Conservation (phyloP, 2,888 invertebrate genomes). For the Phasia obesa region DNA sequence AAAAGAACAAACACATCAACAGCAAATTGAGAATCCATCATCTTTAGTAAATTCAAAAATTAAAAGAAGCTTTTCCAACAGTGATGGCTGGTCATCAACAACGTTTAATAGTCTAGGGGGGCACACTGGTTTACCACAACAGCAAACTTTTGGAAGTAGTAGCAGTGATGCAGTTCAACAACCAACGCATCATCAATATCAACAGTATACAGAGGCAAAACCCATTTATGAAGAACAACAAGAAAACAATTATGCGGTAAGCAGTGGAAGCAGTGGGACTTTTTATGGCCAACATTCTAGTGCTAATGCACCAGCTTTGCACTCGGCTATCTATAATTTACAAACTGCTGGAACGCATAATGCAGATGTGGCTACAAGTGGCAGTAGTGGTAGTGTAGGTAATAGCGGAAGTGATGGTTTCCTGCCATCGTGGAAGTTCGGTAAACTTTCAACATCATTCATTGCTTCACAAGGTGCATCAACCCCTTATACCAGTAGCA, state of each 20-base stretch:
- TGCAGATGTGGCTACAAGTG: constrained; percentile 61
- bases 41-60: constrained; percentile 42
- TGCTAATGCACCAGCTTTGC: constrained; percentile 63
- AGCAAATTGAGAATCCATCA: constrained; percentile 64
- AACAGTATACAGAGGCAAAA: constrained; percentile 73
- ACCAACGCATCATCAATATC: constrained; percentile 37
- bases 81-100: constrained; percentile 64
- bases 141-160: constrained; percentile 76
- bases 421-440: constrained; percentile 74
- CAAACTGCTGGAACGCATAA: constrained; percentile 74
- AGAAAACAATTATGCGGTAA: constrained; percentile 76
- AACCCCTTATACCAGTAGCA: constrained; percentile 64
- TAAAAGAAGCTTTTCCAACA: constrained; percentile 72
- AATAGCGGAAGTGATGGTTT: constrained; percentile 71
- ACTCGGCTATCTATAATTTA: constrained; percentile 76
- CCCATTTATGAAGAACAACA: constrained; percentile 80
- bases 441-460: constrained; percentile 72
- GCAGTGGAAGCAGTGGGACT: constrained; percentile 61
- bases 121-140: constrained; percentile 77
- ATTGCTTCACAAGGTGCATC: constrained; percentile 68
- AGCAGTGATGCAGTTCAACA: constrained; percentile 26
- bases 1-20: constrained; percentile 35
- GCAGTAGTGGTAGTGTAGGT: constrained; percentile 42
- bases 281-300: constrained; percentile 50
- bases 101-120: constrained; percentile 77